Percentiles rank a stretch among this genome's conserved stretches.
phyloP scores from a whole-genome alignment of 1,140 invertebrate species.

The Ceratina calcarata region DNA sequence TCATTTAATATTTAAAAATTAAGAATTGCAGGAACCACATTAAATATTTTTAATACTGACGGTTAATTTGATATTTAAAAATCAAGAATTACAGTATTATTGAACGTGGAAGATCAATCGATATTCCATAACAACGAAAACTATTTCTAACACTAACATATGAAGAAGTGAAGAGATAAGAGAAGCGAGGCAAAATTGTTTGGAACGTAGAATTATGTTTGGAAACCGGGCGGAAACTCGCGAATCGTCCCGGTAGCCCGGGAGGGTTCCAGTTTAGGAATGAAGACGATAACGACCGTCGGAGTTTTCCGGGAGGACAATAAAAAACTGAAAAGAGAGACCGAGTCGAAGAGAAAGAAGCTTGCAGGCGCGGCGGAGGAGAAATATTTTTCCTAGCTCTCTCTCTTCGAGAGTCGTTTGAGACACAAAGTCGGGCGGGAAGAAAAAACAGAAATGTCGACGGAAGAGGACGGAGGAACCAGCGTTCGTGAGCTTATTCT shows the following conservation, averaged over 20 bases:
- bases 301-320: not conserved
- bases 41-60: too few species aligned
- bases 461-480: not conserved
- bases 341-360: not conserved
- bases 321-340: conserved; percentile 2
- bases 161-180: too few species aligned
- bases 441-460: not conserved
- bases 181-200: not conserved
- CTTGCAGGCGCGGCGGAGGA: too few species aligned
- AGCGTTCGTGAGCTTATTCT: too few species aligned
- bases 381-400: conserved; percentile 11
- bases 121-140: too few species aligned
- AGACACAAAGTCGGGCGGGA: not conserved
- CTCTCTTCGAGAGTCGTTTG: not conserved
- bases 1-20: too few species aligned
- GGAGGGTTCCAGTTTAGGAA: not conserved
- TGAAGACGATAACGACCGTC: conserved; percentile 28
- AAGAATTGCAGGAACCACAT: too few species aligned
- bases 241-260: conserved; percentile 2
- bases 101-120: too few species aligned
- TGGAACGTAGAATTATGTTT: not conserved
- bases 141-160: too few species aligned
- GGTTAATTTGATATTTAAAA: too few species aligned
- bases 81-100: too few species aligned
- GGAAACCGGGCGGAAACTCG: conserved; percentile 7